Evolutionary conservation across 2,113 vertebrate genomes (phyloP).

Genomic region (Balaenoptera acutorostrata): DNA sequence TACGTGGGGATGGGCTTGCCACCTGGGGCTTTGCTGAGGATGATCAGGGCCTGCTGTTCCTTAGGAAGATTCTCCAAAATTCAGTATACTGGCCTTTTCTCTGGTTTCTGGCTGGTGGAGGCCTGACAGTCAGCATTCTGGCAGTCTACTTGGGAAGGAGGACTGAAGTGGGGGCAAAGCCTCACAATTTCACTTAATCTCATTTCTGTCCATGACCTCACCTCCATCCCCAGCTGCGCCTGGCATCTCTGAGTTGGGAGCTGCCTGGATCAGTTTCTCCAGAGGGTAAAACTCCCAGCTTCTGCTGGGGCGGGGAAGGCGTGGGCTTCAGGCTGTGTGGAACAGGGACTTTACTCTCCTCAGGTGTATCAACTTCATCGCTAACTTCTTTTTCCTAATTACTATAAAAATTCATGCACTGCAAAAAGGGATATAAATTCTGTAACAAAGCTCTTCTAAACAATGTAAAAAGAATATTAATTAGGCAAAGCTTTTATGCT

Average conservation of each 20-base stretch:
- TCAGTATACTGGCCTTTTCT: neutral
- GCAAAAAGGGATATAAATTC: conserved; percentile 22
- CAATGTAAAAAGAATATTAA: conserved; percentile 31
- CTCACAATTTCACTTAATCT: neutral
- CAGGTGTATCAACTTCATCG: neutral
- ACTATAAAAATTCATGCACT: conserved; percentile 16
- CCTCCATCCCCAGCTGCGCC: neutral
- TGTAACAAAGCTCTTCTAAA: neutral
- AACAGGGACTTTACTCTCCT: neutral
- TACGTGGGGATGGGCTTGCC: neutral
- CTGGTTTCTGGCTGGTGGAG: neutral
- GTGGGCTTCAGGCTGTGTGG: neutral
- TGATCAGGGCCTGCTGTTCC: neutral
- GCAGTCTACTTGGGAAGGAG: neutral
- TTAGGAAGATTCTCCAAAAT: neutral
- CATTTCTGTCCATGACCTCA: too few species aligned
- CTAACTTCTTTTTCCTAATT: neutral
- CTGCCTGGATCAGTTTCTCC: neutral
- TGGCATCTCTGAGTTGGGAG: neutral
- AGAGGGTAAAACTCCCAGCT: neutral
- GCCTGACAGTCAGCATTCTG: neutral
- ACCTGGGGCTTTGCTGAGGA: neutral
- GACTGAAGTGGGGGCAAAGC: neutral
- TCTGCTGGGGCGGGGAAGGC: neutral
- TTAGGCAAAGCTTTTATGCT: neutral